Evolutionary conservation across 2,113 vertebrate genomes (phyloP).

Genomic region (Megaceryle maxima): DNA sequence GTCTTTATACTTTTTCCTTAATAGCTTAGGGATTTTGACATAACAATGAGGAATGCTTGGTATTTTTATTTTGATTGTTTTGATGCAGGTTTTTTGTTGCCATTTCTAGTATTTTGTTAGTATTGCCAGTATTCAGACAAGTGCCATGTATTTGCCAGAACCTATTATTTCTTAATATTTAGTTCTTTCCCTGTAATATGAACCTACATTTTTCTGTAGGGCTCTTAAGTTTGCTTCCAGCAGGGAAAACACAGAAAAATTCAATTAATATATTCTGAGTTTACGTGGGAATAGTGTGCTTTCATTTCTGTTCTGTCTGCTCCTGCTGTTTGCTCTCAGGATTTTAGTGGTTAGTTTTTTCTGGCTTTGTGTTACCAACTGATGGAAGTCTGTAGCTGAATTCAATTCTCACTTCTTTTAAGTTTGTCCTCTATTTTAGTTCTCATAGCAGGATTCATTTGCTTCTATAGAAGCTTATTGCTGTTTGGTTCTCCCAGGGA

Average conservation of each 20-base stretch:
- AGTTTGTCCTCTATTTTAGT: neutral
- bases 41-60: neutral
- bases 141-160: neutral
- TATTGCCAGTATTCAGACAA: neutral
- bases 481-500: neutral
- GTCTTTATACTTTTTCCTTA: neutral
- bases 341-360: neutral
- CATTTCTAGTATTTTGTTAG: neutral
- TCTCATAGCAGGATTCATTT: neutral
- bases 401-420: conserved; percentile 15
- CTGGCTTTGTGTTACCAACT: neutral
- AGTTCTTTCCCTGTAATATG: neutral
- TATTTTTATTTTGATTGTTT: neutral
- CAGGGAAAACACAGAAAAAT: neutral
- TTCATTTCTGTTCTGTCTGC: neutral
- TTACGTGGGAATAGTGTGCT: neutral
- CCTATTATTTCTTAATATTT: neutral
- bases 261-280: neutral
- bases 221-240: neutral
- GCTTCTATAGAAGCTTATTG: neutral
- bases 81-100: neutral
- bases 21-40: neutral
- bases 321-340: neutral
- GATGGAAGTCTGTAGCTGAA: neutral
- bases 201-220: neutral